phyloP scores from a whole-genome alignment of 2,113 vertebrate species.

The Varanus salvator region DNA sequence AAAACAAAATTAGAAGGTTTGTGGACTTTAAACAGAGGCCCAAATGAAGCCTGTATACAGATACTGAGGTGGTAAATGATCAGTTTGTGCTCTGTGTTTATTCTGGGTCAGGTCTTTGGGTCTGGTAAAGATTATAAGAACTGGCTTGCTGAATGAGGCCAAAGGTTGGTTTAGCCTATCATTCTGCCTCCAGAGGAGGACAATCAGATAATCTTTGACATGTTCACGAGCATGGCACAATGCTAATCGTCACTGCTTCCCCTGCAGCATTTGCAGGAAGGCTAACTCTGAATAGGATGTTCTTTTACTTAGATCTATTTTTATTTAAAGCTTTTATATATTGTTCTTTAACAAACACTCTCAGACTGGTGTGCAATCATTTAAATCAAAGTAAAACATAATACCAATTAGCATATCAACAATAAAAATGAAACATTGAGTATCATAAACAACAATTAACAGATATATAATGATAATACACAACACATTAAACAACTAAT shows the following conservation, averaged over 20 bases:
- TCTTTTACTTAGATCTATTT: not conserved
- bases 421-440: too few species aligned
- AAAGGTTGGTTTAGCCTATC: not conserved
- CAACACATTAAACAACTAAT: too few species aligned
- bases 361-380: too few species aligned
- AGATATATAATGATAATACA: too few species aligned
- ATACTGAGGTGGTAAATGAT: not conserved
- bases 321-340: too few species aligned
- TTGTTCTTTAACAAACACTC: too few species aligned
- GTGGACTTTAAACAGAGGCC: not conserved
- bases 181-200: not conserved
- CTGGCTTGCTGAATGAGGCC: not conserved
- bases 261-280: not conserved
- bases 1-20: conserved; percentile 27
- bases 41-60: not conserved
- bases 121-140: not conserved
- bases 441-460: too few species aligned
- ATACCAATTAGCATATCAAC: too few species aligned
- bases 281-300: not conserved
- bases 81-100: conserved; percentile 19
- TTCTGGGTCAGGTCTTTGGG: too few species aligned
- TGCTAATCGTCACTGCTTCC: not conserved
- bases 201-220: not conserved
- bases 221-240: not conserved
- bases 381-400: too few species aligned